A percentile compares a stretch with the other conserved stretches of the same genome.
phyloP scores from a whole-genome alignment of 2,797 vertebrate species.

The Etheostoma perlongum region DNA sequence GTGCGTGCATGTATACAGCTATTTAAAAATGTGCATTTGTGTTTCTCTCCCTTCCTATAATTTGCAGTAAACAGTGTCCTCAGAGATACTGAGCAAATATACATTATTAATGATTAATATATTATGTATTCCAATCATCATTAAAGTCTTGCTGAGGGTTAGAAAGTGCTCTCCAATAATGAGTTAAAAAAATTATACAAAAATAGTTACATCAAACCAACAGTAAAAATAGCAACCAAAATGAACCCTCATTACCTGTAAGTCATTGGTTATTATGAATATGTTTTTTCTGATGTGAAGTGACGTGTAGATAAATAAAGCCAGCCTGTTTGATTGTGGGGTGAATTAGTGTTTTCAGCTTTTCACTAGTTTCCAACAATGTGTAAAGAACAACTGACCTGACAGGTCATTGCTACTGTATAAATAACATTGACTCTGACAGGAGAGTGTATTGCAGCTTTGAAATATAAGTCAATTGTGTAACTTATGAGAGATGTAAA shows the following conservation, averaged over 20 bases:
- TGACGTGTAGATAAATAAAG: constrained; percentile 22
- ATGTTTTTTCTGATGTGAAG: constrained; percentile 5
- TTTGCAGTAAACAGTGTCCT: constrained; percentile 44
- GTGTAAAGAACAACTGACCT: constrained; percentile 1
- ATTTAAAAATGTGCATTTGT: background rate
- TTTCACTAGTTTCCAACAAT: background rate
- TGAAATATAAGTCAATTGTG: constrained; percentile 42
- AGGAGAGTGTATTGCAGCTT: constrained; percentile 6
- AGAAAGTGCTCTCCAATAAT: constrained; percentile 17
- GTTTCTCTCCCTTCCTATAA: constrained; percentile 14
- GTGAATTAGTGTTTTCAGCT: background rate
- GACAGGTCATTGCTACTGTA: background rate
- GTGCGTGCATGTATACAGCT: too few relatives aligned
- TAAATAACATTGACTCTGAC: constrained; percentile 45
- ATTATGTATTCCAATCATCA: constrained; percentile 58
- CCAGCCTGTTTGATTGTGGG: background rate
- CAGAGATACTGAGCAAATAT: constrained; percentile 30
- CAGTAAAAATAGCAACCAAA: constrained; percentile 47
- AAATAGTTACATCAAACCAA: constrained; percentile 32
- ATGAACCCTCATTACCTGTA: constrained; percentile 23
- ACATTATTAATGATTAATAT: constrained; percentile 15
- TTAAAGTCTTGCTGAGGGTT: constrained; percentile 30
- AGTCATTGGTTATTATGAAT: constrained; percentile 39
- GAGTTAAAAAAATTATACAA: constrained; percentile 4
- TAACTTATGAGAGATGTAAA: constrained; percentile 43